Percentiles rank a stretch among this genome's conserved stretches.
Evolutionary conservation across 2,113 vertebrate genomes (phyloP).

Genomic region (Salvelinus sp.): DNA sequence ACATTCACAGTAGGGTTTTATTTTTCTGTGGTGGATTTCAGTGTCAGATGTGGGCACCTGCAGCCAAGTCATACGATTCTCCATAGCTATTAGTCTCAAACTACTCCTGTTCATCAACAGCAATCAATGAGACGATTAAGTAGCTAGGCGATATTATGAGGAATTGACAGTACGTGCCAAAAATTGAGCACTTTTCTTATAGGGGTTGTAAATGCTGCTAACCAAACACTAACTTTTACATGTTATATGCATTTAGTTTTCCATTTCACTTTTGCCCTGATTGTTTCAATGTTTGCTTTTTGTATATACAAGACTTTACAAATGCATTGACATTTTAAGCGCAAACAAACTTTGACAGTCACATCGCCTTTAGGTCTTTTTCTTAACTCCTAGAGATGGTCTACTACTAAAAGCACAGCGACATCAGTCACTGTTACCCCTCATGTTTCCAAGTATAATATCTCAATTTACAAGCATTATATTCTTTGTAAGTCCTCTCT

Average conservation of each 20-base stretch:
- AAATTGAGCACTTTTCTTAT: constrained; percentile 66
- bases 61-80: constrained; percentile 40
- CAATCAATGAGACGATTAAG: constrained; percentile 31
- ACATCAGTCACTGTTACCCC: constrained; percentile 21
- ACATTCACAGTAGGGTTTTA: constrained; percentile 42
- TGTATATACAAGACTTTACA: constrained; percentile 45
- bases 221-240: constrained; percentile 48
- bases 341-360: constrained; percentile 38
- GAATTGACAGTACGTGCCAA: constrained; percentile 63
- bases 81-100: constrained; percentile 22
- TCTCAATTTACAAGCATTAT: constrained; percentile 23
- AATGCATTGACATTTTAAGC: constrained; percentile 48
- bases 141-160: constrained; percentile 9
- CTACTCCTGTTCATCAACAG: constrained; percentile 32
- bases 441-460: constrained; percentile 41
- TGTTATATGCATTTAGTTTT: constrained; percentile 51
- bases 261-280: constrained; percentile 33
- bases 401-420: constrained; percentile 61
- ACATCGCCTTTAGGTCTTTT: constrained; percentile 37
- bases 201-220: constrained; percentile 62
- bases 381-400: constrained; percentile 51
- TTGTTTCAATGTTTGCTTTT: constrained; percentile 37
- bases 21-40: constrained; percentile 12
- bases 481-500: constrained; percentile 47
- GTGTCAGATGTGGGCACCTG: constrained; percentile 43